phyloP scores from a whole-genome alignment of 2,113 vertebrate genomes.

The Myotis yumanensis region DNA sequence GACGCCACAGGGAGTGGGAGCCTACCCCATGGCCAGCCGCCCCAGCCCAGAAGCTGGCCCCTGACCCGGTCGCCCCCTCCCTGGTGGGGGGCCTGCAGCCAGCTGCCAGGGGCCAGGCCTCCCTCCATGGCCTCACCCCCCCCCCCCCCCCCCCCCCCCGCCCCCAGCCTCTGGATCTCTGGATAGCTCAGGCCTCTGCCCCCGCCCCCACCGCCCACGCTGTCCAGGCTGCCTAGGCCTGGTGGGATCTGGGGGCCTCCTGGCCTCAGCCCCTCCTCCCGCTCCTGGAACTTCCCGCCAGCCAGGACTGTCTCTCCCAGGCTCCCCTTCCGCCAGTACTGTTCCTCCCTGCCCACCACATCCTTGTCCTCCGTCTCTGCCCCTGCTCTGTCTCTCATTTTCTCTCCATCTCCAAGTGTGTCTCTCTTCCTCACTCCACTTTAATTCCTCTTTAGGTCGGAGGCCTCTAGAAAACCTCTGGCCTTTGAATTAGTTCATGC shows the following conservation, averaged over 20 bases:
- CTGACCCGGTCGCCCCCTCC: constrained; percentile 64
- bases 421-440: not conserved
- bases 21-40: not conserved
- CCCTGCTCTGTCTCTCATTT: not conserved
- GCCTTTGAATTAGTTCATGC: not conserved
- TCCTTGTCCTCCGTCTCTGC: not conserved
- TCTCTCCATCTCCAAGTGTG: not conserved
- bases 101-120: constrained; percentile 73
- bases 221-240: constrained; percentile 72
- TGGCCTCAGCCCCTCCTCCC: constrained; percentile 61
- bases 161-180: constrained; percentile 55
- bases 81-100: constrained; percentile 49
- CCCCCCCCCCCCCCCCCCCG: not conserved
- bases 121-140: not conserved
- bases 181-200: constrained; percentile 59
- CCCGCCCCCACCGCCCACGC: constrained; percentile 70
- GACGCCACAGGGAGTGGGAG: constrained; percentile 8
- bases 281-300: constrained; percentile 59
- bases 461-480: not conserved
- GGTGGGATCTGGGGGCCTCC: constrained; percentile 77
- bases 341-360: constrained; percentile 16
- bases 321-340: not conserved
- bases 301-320: constrained; percentile 59
- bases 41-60: constrained; percentile 60
- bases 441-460: not conserved